These are phyloP conservation scores for Microvelia longipes DNA, from an alignment of 1,140 invertebrate genomes.

Conservation along the genomic window DNA sequence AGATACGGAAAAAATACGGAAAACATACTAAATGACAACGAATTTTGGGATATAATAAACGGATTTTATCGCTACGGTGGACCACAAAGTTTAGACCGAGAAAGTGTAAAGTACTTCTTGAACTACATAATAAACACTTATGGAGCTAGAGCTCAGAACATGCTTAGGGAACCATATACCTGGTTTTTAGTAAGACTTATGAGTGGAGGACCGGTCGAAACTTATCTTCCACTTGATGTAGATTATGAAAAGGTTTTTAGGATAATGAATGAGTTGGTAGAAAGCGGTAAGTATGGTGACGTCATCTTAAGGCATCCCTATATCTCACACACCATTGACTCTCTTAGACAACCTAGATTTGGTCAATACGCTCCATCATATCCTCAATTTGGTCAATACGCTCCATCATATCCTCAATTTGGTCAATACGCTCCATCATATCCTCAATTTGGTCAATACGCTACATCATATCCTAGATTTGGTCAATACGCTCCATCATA, in stretches of 20 bases:
- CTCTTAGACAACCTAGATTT: not conserved
- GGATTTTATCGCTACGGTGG: not conserved
- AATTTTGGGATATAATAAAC: not conserved
- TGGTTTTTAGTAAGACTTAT: not conserved
- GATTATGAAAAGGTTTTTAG: not conserved
- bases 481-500: too few species aligned
- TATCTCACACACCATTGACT: not conserved
- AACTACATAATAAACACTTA: not conserved
- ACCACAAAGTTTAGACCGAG: not conserved
- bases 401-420: too few species aligned
- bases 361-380: too few species aligned
- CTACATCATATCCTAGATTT: too few species aligned
- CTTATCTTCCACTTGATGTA: not conserved
- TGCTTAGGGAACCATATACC: not conserved
- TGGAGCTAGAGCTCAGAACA: not conserved
- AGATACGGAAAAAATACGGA: not conserved
- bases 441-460: too few species aligned
- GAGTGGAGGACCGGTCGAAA: not conserved
- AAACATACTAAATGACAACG: not conserved
- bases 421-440: too few species aligned
- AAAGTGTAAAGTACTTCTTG: not conserved
- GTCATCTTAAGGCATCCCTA: not conserved
- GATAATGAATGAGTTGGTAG: too few species aligned
- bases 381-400: too few species aligned
- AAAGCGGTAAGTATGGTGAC: too few species aligned